Evolutionary conservation across 2,888 invertebrate genomes (phyloP), one percentile per base, ranked within the genome.

Genomic region (Sesia bembeciformis): DNA sequence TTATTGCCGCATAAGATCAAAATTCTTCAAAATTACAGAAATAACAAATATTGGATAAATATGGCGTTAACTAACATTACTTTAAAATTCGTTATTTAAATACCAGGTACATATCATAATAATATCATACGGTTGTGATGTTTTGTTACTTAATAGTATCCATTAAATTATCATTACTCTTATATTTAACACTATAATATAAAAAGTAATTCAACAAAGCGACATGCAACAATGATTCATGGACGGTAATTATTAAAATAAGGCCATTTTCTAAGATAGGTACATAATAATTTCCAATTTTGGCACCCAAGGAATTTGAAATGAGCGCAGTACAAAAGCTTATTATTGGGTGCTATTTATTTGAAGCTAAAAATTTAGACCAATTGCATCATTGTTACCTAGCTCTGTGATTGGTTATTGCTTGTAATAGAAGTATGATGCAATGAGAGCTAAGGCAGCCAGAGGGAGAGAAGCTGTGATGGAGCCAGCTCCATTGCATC

Each of bases 401-500:
- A 46, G 39, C 46, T 50, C n/a, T 52, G 54, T 52, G 39, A 51
- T 52, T 54, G 62, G 68, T 83, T 84, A 85, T 65, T 86, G 84
- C 59, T 85, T 84, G 67, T 72, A 78, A 61, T 75, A 67, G 7
- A 86, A 59, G 64, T 81, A 85, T 4, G 84, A 73, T 49, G 77
- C 74, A 41, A 83, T 46, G 5, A 82, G 68, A 3, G 84, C 76
- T 42, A 82, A 52, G 43, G 75, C 60, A 5, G 82, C 81, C 4
- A 89, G 68, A 6, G 87, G 83, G 54, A 84, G 59, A 4, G 87
- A 85, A 56, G 79, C 71, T 4, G 73, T 62, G 39, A 79, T 60
- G n/a, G 84, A 68, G 5, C 76, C 77, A 54, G 85, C 85, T 40
- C 79, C 81, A 62, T 92, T 92, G 76, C 92, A 92, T 54, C 74